Evolutionary conservation across 37 sponge, comb jelly and placozoan species (phyloP), one percentile per base, ranked within the genome.

Genomic region (Theonella swinhoei): DNA sequence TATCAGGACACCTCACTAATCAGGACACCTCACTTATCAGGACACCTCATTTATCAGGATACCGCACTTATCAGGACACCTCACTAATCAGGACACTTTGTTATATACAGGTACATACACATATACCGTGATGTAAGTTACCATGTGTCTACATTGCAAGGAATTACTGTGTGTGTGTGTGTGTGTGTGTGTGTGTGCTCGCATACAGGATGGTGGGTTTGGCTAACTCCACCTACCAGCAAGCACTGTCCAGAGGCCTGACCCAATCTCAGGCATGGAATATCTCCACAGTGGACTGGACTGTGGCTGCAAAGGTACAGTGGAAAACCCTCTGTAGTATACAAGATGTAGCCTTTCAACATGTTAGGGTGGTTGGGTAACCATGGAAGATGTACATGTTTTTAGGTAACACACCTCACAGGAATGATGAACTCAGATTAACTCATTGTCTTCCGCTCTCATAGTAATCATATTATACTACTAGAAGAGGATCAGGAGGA

Each of bases 211-310:
- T 87, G 88, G 75, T 89, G 31, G 69, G 43, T 3, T 67, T 79
- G 67, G 92, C 95, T 47, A 62, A 75, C 17, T 23, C 66, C 20
- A 62, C 64, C n/a, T 85, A 85, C 69, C 64, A 76, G 62, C 26
- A 71, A 35, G 87, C 76, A 36, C 62, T 85, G 72, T 28, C n/a
- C 24, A 30, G 47, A n/a, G 95, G 92, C 23, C 32, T 80, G 63
- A 42, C 84, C 19, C 87, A 84, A 47, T 1, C 58, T 29, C 92
- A 94, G 66, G 86, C 86, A 0, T 91, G 88, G 88, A 91, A 86
- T 38, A 17, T 23, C 34, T 81, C 91, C 63, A 67, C 83, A 3
- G 80, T 81, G 71, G 91, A 90, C 69, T 90, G 87, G 89, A 79
- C 69, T 63, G 66, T 54, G 30, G 89, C 87, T 70, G 82, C 87